Evolutionary conservation across 2,113 vertebrate genomes (phyloP).

Genomic region (Balaenoptera acutorostrata): DNA sequence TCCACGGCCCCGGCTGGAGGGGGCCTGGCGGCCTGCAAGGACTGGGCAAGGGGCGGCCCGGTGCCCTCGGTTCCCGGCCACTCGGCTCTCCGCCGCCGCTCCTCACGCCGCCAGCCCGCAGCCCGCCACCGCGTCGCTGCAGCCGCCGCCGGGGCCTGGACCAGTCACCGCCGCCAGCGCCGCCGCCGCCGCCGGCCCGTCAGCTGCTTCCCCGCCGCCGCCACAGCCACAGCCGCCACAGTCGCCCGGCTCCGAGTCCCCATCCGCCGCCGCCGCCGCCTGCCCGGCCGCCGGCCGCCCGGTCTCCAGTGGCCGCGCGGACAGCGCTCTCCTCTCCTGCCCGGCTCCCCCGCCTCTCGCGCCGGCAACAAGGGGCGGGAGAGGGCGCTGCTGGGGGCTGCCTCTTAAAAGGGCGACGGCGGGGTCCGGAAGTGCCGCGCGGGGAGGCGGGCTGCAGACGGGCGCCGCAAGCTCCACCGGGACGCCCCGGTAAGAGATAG

Average conservation of each 20-base stretch:
- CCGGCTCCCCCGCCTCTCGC: slow-evolving; percentile 51
- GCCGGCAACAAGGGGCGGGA: slow-evolving; percentile 11
- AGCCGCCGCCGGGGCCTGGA: slow-evolving; percentile 56
- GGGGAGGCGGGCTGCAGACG: not conserved
- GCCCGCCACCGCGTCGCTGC: slow-evolving; percentile 57
- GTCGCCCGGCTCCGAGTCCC: slow-evolving; percentile 65
- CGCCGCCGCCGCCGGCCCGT: slow-evolving; percentile 63
- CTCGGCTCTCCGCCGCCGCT: slow-evolving; percentile 44
- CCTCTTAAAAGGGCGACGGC: slow-evolving; percentile 42
- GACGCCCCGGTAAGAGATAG: slow-evolving; percentile 17
- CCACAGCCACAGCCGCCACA: slow-evolving; percentile 54
- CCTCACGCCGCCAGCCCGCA: slow-evolving; percentile 48
- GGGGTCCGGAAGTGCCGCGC: slow-evolving; percentile 42
- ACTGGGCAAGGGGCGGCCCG: slow-evolving; percentile 50
- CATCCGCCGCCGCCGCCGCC: slow-evolving; percentile 56
- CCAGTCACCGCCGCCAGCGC: slow-evolving; percentile 66
- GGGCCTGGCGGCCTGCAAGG: slow-evolving; percentile 70
- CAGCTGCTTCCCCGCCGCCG: slow-evolving; percentile 64
- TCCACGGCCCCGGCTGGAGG: slow-evolving; percentile 86
- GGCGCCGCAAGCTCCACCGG: not conserved
- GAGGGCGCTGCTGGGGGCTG: not conserved
- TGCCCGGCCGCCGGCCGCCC: slow-evolving; percentile 39
- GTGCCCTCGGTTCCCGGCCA: slow-evolving; percentile 54
- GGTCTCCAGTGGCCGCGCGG: slow-evolving; percentile 68
- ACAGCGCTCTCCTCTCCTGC: slow-evolving; percentile 51